Evolutionary conservation across 92 coral and sea anemone genomes (phyloP).

Genomic region (Phymanthus crucifer): DNA sequence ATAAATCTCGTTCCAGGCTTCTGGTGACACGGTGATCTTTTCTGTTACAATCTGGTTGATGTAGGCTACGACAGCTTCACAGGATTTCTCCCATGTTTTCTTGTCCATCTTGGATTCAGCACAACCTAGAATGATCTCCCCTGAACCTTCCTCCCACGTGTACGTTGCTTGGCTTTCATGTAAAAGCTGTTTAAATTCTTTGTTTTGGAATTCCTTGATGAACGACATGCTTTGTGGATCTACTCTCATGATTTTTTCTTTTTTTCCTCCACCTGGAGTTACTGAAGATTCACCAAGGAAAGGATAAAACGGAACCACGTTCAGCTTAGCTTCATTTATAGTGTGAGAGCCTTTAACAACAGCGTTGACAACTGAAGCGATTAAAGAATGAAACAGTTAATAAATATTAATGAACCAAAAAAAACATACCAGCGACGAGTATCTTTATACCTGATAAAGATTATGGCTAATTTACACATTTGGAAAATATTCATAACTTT

Average conservation of each 20-base stretch:
- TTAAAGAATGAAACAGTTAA: neutral
- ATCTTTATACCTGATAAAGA: too few species aligned
- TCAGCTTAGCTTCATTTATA: constrained; percentile 25
- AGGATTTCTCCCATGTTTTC: constrained; percentile 22
- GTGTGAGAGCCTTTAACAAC: constrained; percentile 29
- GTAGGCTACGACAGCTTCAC: constrained; percentile 3
- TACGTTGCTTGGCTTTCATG: neutral
- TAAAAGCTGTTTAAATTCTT: constrained; percentile 21
- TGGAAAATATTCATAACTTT: too few species aligned
- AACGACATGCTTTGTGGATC: constrained; percentile 13
- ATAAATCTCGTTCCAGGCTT: constrained; percentile 19
- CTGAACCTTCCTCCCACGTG: constrained; percentile 17
- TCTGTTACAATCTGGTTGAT: neutral
- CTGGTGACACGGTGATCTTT: constrained; percentile 6
- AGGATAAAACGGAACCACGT: constrained; percentile 44
- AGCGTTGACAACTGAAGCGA: constrained; percentile 36
- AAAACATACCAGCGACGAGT: neutral
- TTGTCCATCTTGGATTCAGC: constrained; percentile 20
- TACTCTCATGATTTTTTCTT: neutral
- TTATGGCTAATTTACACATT: too few species aligned
- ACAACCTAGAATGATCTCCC: constrained; percentile 2
- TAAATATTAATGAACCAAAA: neutral
- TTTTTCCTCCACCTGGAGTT: constrained; percentile 25
- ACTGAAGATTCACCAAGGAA: constrained; percentile 40
- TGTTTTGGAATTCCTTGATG: neutral